phyloP scores from a whole-genome alignment of 2,113 vertebrate species.

The Tachycineta bicolor region DNA sequence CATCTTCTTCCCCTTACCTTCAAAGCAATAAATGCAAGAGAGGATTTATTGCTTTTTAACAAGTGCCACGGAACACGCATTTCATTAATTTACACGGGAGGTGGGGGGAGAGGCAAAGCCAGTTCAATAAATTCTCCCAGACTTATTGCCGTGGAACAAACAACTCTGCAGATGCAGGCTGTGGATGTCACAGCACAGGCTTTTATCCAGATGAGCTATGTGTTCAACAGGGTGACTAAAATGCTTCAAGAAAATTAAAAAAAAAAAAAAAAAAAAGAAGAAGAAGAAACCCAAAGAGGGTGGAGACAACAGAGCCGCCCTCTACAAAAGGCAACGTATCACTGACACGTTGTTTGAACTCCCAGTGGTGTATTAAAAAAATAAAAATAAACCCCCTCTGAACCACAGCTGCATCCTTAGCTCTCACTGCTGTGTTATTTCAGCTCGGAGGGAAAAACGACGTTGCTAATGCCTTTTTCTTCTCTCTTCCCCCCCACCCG shows the following conservation, averaged over 20 bases:
- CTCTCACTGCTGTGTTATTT: slow-evolving; percentile 1
- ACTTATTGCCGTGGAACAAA: slow-evolving; percentile 56
- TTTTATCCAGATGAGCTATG: slow-evolving; percentile 65
- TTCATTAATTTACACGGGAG: slow-evolving; percentile 30
- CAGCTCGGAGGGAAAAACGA: background rate
- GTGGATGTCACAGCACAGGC: slow-evolving; percentile 47
- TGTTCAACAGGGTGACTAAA: slow-evolving; percentile 29
- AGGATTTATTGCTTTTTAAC: slow-evolving; percentile 59
- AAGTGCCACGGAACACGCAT: slow-evolving; percentile 46
- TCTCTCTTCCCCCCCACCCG: background rate
- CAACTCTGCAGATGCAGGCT: background rate
- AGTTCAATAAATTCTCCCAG: slow-evolving; percentile 56
- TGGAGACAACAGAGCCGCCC: background rate
- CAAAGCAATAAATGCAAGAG: background rate
- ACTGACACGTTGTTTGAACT: slow-evolving; percentile 47
- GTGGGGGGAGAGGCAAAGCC: background rate
- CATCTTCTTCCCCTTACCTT: background rate
- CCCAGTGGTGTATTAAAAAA: slow-evolving; percentile 51
- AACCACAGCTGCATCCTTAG: slow-evolving; percentile 55
- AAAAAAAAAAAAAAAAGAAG: background rate
- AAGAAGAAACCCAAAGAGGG: background rate
- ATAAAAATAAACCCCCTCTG: slow-evolving; percentile 34
- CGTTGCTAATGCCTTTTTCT: slow-evolving; percentile 1
- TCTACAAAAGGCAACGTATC: slow-evolving; percentile 4
- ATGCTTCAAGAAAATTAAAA: slow-evolving; percentile 41